Conservation (phyloP, 2,113 vertebrate genomes). For the Ibidorhyncha struthersii region DNA sequence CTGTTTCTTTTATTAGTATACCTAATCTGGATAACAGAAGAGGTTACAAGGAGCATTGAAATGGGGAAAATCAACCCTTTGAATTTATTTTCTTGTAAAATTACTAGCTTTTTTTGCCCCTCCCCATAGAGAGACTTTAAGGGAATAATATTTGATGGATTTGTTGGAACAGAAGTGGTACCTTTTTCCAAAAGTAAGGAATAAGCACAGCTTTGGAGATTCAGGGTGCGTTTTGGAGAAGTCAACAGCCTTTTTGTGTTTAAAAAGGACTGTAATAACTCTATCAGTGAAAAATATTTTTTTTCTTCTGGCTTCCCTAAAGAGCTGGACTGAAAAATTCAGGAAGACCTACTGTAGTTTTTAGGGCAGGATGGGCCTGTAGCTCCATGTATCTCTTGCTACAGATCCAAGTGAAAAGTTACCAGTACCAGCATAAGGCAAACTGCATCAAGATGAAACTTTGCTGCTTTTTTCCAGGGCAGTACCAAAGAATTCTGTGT, state of each 20-base stretch:
- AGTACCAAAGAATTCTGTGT: slow-evolving; percentile 75
- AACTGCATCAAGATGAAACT: background rate
- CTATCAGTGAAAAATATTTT: background rate
- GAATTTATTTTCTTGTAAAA: slow-evolving; percentile 11
- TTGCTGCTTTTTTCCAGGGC: slow-evolving; percentile 16
- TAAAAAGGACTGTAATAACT: slow-evolving; percentile 38
- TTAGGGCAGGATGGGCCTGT: background rate
- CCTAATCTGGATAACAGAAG: background rate
- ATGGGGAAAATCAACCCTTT: background rate
- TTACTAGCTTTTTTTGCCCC: background rate
- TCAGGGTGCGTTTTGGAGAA: slow-evolving; percentile 72
- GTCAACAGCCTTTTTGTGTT: background rate
- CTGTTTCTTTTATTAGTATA: background rate
- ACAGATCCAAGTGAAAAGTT: background rate
- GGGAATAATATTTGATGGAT: slow-evolving; percentile 21
- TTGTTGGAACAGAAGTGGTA: slow-evolving; percentile 64
- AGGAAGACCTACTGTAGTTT: background rate
- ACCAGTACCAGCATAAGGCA: slow-evolving; percentile 4
- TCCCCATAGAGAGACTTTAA: slow-evolving; percentile 24
- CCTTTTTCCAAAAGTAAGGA: slow-evolving; percentile 63
- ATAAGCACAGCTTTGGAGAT: slow-evolving; percentile 76
- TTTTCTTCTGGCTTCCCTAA: background rate
- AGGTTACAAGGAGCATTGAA: background rate
- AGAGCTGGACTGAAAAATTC: slow-evolving; percentile 11
- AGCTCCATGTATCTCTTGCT: background rate